Conservation (phyloP, 2,888 invertebrate genomes). For the Coelogynopora nodosa region DNA sequence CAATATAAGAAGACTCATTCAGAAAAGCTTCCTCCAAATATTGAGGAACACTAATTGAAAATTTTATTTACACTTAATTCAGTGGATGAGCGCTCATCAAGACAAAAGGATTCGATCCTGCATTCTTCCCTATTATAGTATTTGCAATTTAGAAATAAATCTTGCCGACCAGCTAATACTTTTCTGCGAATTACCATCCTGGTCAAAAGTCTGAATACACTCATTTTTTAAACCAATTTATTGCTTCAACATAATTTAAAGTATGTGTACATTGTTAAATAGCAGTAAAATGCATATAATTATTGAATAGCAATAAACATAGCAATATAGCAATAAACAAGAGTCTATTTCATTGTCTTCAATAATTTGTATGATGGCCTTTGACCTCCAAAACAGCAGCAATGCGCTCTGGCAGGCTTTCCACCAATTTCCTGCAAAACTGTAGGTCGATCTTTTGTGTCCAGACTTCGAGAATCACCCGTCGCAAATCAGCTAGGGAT, state of each 20-base stretch:
- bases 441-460: neutral
- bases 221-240: conserved; percentile 23
- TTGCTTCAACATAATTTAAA: conserved; percentile 17
- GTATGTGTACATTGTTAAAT: conserved; percentile 11
- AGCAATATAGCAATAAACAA: neutral
- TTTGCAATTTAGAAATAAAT: no score
- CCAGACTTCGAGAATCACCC: conserved; percentile 17
- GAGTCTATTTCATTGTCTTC: conserved; percentile 10
- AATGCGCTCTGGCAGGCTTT: conserved; percentile 7
- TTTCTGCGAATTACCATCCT: neutral
- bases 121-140: no score
- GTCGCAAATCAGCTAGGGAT: conserved; percentile 7
- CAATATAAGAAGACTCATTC: no score
- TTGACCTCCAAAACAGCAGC: conserved; percentile 15
- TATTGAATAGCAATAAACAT: neutral
- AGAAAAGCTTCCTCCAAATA: no score
- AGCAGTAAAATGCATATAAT: neutral
- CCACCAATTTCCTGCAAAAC: conserved; percentile 33
- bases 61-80: no score
- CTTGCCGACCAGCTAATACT: no score
- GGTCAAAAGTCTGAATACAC: conserved; percentile 28
- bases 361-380: conserved; percentile 29
- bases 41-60: no score
- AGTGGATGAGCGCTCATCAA: no score
- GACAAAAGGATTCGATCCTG: no score